Base-by-base conservation (phyloP, 2,888 invertebrate species). In the Asteroscopus sphinx region DNA sequence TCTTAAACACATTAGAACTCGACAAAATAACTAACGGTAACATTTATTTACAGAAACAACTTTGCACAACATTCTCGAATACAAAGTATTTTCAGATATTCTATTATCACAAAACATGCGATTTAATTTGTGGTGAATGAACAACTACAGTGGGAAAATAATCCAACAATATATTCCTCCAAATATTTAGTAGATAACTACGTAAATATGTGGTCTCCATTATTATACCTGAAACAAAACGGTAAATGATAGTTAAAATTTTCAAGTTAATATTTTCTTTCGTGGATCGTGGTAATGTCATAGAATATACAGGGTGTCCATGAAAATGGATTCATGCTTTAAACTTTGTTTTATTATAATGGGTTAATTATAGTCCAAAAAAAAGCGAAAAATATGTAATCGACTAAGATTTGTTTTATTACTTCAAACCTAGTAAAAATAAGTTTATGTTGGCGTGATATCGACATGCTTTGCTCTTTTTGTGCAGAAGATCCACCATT, bases 101-200 rank as follows among this genome's bases (percentile, higher is more conserved):
- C 78, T 80, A 80, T 81, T 86, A 88, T 88, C 89, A 89, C 88
- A 89, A 84, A 82, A 83, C 85, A 84, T 87, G 83, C 77, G 68
- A 79, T 75, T 68, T 72, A n/a, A 57, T 62, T 53, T 58, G 68
- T 73, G 61, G 64, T 61, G 57, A 64, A 68, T 66, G 57, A 73
- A 76, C 58, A 63, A 69, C 59, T 68, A 69, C 49, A 54, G 55
- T 70, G 56, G 48, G 62, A 56, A 73, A 73, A 69, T 68, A 70
- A 71, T 68, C 63, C 40, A 66, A 70, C 70, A 49, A 60, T 66
- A 68, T 51, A 61, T 55, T 54, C 62, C 60, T 68, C 64, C 58
- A 68, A 47, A 58, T 60, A 75, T 63, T 56, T 26, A 39, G 57
- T 66, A 70, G 59, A 57, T 40, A 55, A 45, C 53, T 72, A 67